A percentile compares a stretch with the other conserved stretches of the same genome.
Conservation (phyloP, 1,140 invertebrate species). For the Drosophila guanche region DNA sequence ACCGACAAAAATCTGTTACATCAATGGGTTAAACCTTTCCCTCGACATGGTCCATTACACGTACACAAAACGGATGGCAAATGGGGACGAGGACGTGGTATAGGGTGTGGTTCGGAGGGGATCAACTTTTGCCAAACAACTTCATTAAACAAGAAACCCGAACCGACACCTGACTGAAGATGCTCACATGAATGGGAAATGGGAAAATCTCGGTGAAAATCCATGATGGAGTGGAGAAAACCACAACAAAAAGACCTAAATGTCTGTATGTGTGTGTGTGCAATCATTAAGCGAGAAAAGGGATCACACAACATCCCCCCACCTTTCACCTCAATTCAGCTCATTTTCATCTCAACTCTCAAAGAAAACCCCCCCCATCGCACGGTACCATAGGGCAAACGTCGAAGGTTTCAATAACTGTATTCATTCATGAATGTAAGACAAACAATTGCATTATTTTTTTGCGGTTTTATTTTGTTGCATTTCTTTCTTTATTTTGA, state of each 20-base stretch:
- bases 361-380: background rate
- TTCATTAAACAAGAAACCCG: conserved; percentile 48
- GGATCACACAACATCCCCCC: conserved; percentile 4
- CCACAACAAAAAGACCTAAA: conserved; percentile 69
- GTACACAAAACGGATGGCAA: conserved; percentile 23
- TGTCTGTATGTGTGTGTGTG: conserved; percentile 25
- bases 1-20: conserved; percentile 43
- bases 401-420: conserved; percentile 42
- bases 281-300: conserved; percentile 38
- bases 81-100: background rate
- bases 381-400: conserved; percentile 18
- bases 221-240: conserved; percentile 38
- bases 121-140: conserved; percentile 52
- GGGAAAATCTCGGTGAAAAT: conserved; percentile 48
- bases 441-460: conserved; percentile 20
- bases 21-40: conserved; percentile 33
- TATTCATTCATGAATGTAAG: conserved; percentile 54
- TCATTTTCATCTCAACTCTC: conserved; percentile 45
- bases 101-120: background rate
- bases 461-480: conserved; percentile 17
- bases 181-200: background rate
- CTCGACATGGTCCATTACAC: conserved; percentile 35
- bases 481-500: conserved; percentile 12
- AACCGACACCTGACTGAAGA: background rate
- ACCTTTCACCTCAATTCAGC: conserved; percentile 4